Evolutionary conservation across 2,888 invertebrate genomes (phyloP), one percentile per base, ranked within the genome.

Genomic region (Lasioglossum calceatum): DNA sequence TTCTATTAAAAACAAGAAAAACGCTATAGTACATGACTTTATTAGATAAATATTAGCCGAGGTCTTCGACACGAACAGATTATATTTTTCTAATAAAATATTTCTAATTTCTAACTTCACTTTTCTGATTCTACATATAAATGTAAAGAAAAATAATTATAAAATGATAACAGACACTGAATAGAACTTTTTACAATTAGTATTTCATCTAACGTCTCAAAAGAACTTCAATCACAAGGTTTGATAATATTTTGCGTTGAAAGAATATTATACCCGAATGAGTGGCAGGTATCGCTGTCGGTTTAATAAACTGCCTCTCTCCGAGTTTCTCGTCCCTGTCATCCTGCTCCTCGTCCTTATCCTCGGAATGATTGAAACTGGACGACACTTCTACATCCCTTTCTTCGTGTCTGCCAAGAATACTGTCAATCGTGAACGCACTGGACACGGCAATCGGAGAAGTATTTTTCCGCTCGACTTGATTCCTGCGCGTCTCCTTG

Each of bases 361-460:
- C 92, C 32, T 81, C 85, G n/a, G 87, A 77, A 70, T 77, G 64
- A 75, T 86, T 86, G 14, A 85, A 82, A 27, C 74, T 72, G 10
- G 77, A 72, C 12, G 87, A 78, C 4, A 81, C 79, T 4, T 86
- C 86, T n/a, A 75, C 78, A 27, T 87, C 86, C 3, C 77, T 77
- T 14, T 87, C 82, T 12, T 89, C 87, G 39, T 88, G 81, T 82
- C 89, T 85, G 0, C 92, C 94, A 5, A 94, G 91, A 78, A 94
- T 94, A 84, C 92, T 95, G 79, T 94, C 94, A 79, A 94, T 94
- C 4, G 94, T 94, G 74, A 94, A 94, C 42, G 94, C 94, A 87
- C 93, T 94, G n/a, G 92, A 87, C 76, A 89, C 88, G 14, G 84
- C 74, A 4, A 88, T 81, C 61, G 91, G 88, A 14, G 91, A 85